Base-by-base conservation (phyloP, 2,113 vertebrate species). In the Saccopteryx leptura region DNA sequence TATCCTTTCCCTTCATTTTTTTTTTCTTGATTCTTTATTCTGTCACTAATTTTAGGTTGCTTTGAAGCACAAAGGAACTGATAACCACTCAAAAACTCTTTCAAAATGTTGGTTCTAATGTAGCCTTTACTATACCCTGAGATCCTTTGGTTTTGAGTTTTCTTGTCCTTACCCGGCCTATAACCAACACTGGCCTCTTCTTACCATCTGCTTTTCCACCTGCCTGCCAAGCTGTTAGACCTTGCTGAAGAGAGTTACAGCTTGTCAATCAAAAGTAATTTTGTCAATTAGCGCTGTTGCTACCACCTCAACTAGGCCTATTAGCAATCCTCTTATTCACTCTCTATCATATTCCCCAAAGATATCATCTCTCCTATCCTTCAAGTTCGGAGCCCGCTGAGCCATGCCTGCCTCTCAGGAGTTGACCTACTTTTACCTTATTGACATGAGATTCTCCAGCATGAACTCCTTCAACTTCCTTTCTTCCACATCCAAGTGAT, bases 1-100 rank as follows among this genome's bases (percentile, higher is more conserved):
- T 63, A 85, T 91, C 26, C 50, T 89, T 95, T 83, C 28, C n/a
- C 23, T 93, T 91, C n/a, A 15, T 95, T 91, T 72, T 61, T 93
- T 84, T 71, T 83, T 82, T 19, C 12, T 26, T 79, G 11, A n/a
- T 81, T 82, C 14, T 83, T 90, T 74, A 79, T 92, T 88, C 33
- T 65, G 61, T 88, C 28, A 83, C 39, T 86, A 79, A 48, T 93
- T 87, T 96, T 89, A 92, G 65, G 60, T 83, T 86, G 65, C 75
- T 93, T 58, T 90, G 68, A 91, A 89, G 26, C 28, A 46, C 46
- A 88, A 89, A 58, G 58, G 89, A 23, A 61, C 15, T 46, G 21
- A 93, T 21, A 71, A 0, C 50, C 54, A 76, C 76, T 81, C 61
- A 89, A 56, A 83, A 91, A 48, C 7, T 54, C 74, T 89, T 86